These are phyloP conservation scores for Seira musarum DNA, from an alignment of 2,888 invertebrate genomes.

Conservation along the genomic window DNA sequence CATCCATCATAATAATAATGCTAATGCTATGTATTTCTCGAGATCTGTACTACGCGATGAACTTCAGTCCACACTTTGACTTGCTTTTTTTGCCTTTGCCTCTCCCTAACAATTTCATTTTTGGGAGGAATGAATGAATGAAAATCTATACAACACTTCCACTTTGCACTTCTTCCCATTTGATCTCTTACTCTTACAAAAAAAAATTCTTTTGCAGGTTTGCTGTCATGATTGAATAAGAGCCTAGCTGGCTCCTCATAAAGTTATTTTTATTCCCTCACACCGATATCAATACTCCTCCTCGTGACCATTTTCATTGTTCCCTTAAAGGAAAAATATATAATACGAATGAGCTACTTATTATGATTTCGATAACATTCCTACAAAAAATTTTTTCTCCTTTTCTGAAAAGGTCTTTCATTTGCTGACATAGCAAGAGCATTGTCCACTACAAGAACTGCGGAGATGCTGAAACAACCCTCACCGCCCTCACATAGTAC, in stretches of 20 bases:
- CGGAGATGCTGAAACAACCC: neutral
- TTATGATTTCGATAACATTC: constrained; percentile 3
- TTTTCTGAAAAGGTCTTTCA: neutral
- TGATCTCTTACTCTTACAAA: constrained; percentile 15
- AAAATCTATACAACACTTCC: too few species aligned
- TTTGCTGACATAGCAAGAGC: constrained; percentile 5
- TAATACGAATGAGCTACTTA: constrained; percentile 1
- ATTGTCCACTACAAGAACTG: constrained; percentile 8
- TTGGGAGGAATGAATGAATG: neutral
- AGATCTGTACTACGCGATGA: neutral
- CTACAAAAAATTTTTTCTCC: neutral
- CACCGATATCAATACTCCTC: neutral
- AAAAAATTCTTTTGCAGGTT: constrained; percentile 1
- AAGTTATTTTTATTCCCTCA: constrained; percentile 14
- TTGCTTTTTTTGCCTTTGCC: too few species aligned
- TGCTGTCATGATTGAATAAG: neutral
- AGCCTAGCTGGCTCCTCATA: constrained; percentile 2
- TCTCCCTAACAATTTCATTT: constrained; percentile 1
- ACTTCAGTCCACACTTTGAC: neutral
- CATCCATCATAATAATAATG: constrained; percentile 30
- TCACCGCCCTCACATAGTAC: too few species aligned
- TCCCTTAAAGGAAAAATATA: constrained; percentile 5
- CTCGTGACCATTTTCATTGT: neutral
- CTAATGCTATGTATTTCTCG: constrained; percentile 3
- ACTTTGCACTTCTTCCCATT: constrained; percentile 14